Evolutionary conservation across 1,140 invertebrate genomes (phyloP).

Genomic region (Chlorops oryzae): DNA sequence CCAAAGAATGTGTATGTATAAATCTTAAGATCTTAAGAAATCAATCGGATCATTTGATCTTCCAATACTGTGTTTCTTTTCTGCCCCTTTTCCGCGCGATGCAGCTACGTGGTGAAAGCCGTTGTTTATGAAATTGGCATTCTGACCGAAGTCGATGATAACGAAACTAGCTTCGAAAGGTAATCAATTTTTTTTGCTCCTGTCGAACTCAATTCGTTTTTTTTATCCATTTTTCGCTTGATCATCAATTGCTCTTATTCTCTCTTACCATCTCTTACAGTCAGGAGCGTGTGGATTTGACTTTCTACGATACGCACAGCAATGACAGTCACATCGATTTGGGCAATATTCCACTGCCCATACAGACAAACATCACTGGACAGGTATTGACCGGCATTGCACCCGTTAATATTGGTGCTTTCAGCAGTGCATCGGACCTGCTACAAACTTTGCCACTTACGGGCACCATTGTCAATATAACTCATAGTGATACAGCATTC

Average conservation of each 20-base stretch:
- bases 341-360: slow-evolving; percentile 51
- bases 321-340: slow-evolving; percentile 50
- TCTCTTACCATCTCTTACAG: no score
- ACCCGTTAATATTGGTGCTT: slow-evolving; percentile 48
- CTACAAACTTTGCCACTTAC: slow-evolving; percentile 40
- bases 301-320: slow-evolving; percentile 51
- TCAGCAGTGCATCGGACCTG: slow-evolving; percentile 39
- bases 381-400: slow-evolving; percentile 51
- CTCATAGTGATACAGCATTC: slow-evolving; percentile 45
- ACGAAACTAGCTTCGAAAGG: slow-evolving; percentile 44
- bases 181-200: neutral
- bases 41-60: no score
- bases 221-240: neutral
- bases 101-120: slow-evolving; percentile 54
- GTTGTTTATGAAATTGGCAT: slow-evolving; percentile 57
- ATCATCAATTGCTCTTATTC: neutral
- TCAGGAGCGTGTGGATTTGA: slow-evolving; percentile 52
- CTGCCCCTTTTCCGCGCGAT: no score
- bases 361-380: slow-evolving; percentile 52
- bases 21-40: neutral
- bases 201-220: neutral
- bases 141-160: slow-evolving; percentile 51
- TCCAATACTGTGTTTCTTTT: no score
- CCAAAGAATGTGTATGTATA: slow-evolving; percentile 42
- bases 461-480: slow-evolving; percentile 46